Conservation (phyloP, 2,888 invertebrate species). For the Molanna angustata region DNA sequence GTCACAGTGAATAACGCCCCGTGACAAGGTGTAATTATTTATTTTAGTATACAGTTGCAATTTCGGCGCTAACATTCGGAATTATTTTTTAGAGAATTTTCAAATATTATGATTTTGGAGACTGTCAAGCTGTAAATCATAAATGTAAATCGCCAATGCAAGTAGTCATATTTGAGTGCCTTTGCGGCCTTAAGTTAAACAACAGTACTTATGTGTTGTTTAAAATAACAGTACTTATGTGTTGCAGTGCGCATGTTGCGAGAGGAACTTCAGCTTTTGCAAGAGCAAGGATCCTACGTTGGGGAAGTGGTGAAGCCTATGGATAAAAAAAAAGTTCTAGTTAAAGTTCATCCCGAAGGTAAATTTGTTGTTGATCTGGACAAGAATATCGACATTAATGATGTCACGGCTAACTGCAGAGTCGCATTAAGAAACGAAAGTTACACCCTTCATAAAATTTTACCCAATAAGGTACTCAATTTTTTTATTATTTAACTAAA, state of each 20-base stretch:
- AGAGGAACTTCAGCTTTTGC: slow-evolving; percentile 93
- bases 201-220: background rate
- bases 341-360: slow-evolving; percentile 99
- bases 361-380: slow-evolving; percentile 99
- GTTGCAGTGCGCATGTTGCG: slow-evolving; percentile 87
- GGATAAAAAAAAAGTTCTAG: slow-evolving; percentile 99
- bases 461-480: slow-evolving; percentile 94
- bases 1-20: too few species aligned
- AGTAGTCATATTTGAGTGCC: background rate
- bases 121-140: too few species aligned
- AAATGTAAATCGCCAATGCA: too few species aligned
- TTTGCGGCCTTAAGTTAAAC: background rate
- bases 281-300: slow-evolving; percentile 98
- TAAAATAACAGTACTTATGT: too few species aligned
- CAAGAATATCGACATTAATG: slow-evolving; percentile 97
- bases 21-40: too few species aligned
- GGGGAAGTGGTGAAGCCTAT: slow-evolving; percentile 99
- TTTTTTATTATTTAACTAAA: too few species aligned
- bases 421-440: slow-evolving; percentile 98
- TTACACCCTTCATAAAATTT: slow-evolving; percentile 96
- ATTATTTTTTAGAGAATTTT: too few species aligned
- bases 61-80: too few species aligned
- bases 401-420: slow-evolving; percentile 95
- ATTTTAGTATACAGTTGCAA: too few species aligned
- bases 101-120: too few species aligned